Base-by-base conservation (phyloP, 92 coral and sea anemone species). In the Isaurus tuberculatus region DNA sequence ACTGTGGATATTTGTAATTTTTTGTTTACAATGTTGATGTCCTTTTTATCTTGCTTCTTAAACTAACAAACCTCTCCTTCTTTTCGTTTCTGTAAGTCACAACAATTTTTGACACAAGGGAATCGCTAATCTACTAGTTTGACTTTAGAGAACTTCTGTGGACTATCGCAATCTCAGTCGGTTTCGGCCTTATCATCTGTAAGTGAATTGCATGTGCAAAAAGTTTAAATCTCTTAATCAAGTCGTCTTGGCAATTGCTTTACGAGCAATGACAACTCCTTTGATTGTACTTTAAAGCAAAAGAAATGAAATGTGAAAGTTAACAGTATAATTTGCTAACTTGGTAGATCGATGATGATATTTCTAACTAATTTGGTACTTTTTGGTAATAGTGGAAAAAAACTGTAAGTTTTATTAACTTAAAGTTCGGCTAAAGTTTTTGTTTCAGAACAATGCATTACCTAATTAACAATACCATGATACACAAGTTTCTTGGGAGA, bases 81-180 rank as follows among this genome's bases (percentile, higher is more conserved):
- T 37, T 70, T 31, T 27, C 19, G 16, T 70, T 70, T 19, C 32
- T 26, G 55, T 42, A 70, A 70, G 75, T 55, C 66, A 60, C 66
- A 37, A 43, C 19, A 8, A 36, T 70, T 30, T 70, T 23, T 70
- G 53, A 37, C 15, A 37, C 29, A 22, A 20, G 30, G 75, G 14
- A 42, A 55, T 19, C 6, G 19, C 29, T 20, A 30, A 22, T 20
- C 57, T 42, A 70, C 55, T 70, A 42, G 20, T 9, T 70, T 27
- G 44, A 31, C 75, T 36, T 70, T 23, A 22, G 57, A 70, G 17
- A 42, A 40, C 19, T 20, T 37, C 8, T 11, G 75, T 26, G 57
- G 31, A 70, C 23, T 55, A 1, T 70, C 32, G 2, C 57, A 42
- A n/a, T n/a, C 32, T 70, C 75, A 70, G 29, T 70, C 53, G 8